Percentiles rank a stretch among this genome's conserved stretches.
Conservation (phyloP, 2,888 invertebrate species). For the Hemithea aestivaria region DNA sequence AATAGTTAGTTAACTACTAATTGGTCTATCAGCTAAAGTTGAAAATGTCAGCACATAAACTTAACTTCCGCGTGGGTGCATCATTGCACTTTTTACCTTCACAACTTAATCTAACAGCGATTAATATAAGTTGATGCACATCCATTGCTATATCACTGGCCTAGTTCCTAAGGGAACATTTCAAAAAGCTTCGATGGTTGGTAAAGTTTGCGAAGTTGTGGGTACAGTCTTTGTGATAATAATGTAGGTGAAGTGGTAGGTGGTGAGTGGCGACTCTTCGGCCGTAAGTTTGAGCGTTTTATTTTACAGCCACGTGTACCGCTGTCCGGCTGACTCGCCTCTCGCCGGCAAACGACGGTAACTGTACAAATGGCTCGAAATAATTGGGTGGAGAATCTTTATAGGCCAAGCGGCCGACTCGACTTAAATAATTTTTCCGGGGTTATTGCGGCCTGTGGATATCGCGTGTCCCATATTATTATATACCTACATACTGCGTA, state of each 20-base stretch:
- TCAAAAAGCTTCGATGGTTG: conserved; percentile 2
- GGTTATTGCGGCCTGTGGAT: too few relatives aligned
- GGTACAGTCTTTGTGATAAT: neutral
- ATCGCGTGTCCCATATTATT: too few relatives aligned
- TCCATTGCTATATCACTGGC: conserved; percentile 4
- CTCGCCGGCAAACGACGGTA: conserved; percentile 23
- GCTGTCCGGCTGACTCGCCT: conserved; percentile 36
- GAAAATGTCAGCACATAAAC: conserved; percentile 34
- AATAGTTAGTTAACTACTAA: conserved; percentile 20
- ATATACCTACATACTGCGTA: too few relatives aligned
- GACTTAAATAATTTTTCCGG: too few relatives aligned
- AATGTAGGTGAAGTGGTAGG: conserved; percentile 24
- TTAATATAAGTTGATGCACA: neutral
- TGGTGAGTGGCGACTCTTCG: conserved; percentile 35
- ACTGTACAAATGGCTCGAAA: conserved; percentile 35
- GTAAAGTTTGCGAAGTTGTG: neutral
- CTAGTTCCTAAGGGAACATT: neutral
- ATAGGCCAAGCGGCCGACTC: neutral
- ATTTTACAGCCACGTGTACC: conserved; percentile 47
- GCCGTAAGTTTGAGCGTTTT: conserved; percentile 53
- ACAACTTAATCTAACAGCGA: neutral
- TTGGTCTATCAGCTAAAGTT: conserved; percentile 32
- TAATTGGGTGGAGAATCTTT: conserved; percentile 19
- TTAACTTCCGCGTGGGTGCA: conserved; percentile 50
- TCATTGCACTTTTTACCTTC: conserved; percentile 33